Evolutionary conservation across 2,888 invertebrate genomes (phyloP).

Genomic region (Hofmannophila pseudospretella): DNA sequence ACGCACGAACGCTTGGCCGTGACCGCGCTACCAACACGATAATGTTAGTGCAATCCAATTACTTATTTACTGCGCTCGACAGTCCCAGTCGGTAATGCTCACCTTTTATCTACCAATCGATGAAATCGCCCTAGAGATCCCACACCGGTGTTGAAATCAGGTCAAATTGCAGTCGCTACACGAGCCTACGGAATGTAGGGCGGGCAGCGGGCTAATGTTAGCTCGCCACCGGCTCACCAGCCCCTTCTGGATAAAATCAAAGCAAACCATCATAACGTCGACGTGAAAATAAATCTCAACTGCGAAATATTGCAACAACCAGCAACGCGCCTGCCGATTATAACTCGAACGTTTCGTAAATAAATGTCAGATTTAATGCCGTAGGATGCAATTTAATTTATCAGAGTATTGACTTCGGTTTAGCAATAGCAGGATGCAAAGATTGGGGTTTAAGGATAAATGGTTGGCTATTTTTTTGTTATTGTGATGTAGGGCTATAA

Average conservation of each 20-base stretch:
- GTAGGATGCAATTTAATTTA: constrained; percentile 7
- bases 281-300: constrained; percentile 32
- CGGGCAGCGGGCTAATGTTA: constrained; percentile 56
- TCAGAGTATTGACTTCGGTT: not conserved
- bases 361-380: constrained; percentile 11
- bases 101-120: constrained; percentile 5
- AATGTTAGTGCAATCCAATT: not conserved
- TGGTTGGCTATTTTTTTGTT: not conserved
- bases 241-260: constrained; percentile 47
- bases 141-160: constrained; percentile 52
- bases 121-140: constrained; percentile 21
- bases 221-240: constrained; percentile 45
- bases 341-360: constrained; percentile 6
- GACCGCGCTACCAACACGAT: constrained; percentile 13
- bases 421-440: constrained; percentile 3
- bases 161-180: constrained; percentile 53
- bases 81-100: not conserved
- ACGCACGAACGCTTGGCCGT: constrained; percentile 12
- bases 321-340: constrained; percentile 7
- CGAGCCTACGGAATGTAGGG: constrained; percentile 63
- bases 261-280: constrained; percentile 26
- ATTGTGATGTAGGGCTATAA: not conserved
- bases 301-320: constrained; percentile 18
- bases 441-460: constrained; percentile 2
- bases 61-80: not conserved